Base-by-base conservation (phyloP, 2,888 invertebrate genomes). In the Baronia brevicornis region DNA sequence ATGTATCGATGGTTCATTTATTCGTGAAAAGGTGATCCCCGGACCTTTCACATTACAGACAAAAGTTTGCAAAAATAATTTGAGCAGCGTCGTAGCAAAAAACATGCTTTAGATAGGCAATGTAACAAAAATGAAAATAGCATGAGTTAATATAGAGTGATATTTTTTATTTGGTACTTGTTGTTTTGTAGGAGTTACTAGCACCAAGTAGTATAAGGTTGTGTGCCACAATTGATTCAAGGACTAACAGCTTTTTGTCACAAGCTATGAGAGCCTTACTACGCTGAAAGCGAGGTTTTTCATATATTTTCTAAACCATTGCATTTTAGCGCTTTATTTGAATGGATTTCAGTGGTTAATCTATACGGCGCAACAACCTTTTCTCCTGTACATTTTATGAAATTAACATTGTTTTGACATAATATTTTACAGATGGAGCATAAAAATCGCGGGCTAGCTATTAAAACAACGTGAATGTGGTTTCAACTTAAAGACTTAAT, bases 401-500 rank as follows among this genome's bases (percentile, higher is more conserved):
- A n/a, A n/a, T n/a, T n/a, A n/a, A n/a, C n/a, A n/a, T n/a, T n/a
- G n/a, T n/a, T n/a, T n/a, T n/a, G 41, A 52, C 54, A 52, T 54
- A 51, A 53, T 47, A 44, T 51, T 47, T 33, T 40, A 41, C 33
- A 36, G 28, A 28, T 33, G 38, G 35, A 48, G 42, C 41, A 43
- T 42, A 57, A 55, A 61, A 63, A 60, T 57, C 48, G 46, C 43
- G 35, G 45, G 49, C 50, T 51, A 51, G 49, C 61, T 64, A 50
- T 54, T 48, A 55, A 51, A 68, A 72, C 65, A 67, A 70, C 62
- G 62, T 60, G 67, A 70, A 72, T 71, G 68, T 64, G 71, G 68
- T 71, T 68, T 68, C 60, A 73, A 71, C 64, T 78, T 74, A 58
- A 49, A 60, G 70, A 73, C 75, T 80, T 80, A 79, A 84, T 80